Evolutionary conservation across 2,888 invertebrate species (phyloP), one percentile per base, ranked within the genome.

Genomic region (Andrena minutula): DNA sequence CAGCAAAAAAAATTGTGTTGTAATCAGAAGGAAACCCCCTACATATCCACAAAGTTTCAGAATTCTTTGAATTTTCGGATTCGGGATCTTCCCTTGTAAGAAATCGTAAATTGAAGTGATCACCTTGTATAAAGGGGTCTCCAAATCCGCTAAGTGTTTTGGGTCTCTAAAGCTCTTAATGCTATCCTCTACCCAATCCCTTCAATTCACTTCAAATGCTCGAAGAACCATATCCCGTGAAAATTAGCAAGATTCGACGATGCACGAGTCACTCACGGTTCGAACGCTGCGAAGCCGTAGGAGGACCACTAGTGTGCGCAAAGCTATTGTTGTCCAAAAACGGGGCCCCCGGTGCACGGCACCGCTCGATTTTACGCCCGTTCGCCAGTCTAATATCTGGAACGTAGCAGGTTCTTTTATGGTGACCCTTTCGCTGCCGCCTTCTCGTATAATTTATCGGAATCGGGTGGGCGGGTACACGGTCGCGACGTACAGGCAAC

Each of bases 351-450:
- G 28, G 16, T 32, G 28, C 66, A 61, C n/a, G 20, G 12, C 66
- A 23, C 41, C 68, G n/a, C 53, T 47, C 69, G 70, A 79, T 88
- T 89, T 86, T 74, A 66, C 76, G 75, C 75, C 64, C 64, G 80
- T 53, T 77, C 76, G 70, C 58, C 77, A 81, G 82, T 70, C 83
- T 84, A 84, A 87, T 89, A 88, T 91, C 86, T 85, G 83, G 87
- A 90, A 90, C 89, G 85, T 87, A 91, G 89, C 91, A 91, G 91
- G 91, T 91, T 91, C 89, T 87, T 89, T 86, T 84, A 86, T 84
- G 88, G 87, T 81, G 75, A 72, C 82, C 76, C 79, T 75, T 80
- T 84, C 82, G 68, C 64, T 63, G 79, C 77, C 88, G 86, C 85
- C 86, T 86, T 83, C 63, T 85, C 89, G 84, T 49, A 84, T 89